Percentiles rank a stretch among this genome's conserved stretches.
phyloP scores from a whole-genome alignment of 2,888 invertebrate species.

The Gonocerus acuteangulatus region DNA sequence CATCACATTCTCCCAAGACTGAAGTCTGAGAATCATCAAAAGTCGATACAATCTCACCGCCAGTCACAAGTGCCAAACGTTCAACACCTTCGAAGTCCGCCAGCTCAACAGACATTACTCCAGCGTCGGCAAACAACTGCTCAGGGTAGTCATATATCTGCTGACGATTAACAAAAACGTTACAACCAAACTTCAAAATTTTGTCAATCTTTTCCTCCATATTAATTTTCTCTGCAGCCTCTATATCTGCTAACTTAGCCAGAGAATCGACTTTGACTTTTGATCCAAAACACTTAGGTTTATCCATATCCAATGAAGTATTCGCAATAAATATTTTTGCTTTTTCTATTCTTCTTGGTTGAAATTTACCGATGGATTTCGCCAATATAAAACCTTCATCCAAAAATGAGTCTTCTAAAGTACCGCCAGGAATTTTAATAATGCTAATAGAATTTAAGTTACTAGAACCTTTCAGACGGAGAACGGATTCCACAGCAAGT shows the following conservation, averaged over 20 bases:
- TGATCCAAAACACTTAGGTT: slow-evolving; percentile 97
- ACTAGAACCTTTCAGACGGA: slow-evolving; percentile 92
- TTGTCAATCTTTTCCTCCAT: slow-evolving; percentile 97
- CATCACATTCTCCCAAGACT: slow-evolving; percentile 85
- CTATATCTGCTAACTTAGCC: slow-evolving; percentile 93
- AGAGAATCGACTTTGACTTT: slow-evolving; percentile 86
- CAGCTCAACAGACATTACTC: slow-evolving; percentile 98
- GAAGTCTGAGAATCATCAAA: slow-evolving; percentile 90
- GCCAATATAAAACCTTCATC: slow-evolving; percentile 90
- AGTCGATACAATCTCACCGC: slow-evolving; percentile 96
- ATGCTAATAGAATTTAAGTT: slow-evolving; percentile 94
- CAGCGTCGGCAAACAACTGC: slow-evolving; percentile 95
- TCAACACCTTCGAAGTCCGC: slow-evolving; percentile 99
- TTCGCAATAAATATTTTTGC: slow-evolving; percentile 96
- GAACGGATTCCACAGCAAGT: slow-evolving; percentile 89
- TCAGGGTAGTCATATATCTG: slow-evolving; percentile 99
- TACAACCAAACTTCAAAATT: slow-evolving; percentile 87
- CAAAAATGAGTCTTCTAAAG: slow-evolving; percentile 88
- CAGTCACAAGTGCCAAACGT: slow-evolving; percentile 90
- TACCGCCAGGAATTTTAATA: slow-evolving; percentile 92
- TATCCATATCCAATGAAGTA: slow-evolving; percentile 99
- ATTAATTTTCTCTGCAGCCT: slow-evolving; percentile 96
- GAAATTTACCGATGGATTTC: slow-evolving; percentile 94
- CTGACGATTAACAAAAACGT: slow-evolving; percentile 97
- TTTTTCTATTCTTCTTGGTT: slow-evolving; percentile 90